Base-by-base conservation (phyloP, 2,888 invertebrate species). In the Torymus texanus region DNA sequence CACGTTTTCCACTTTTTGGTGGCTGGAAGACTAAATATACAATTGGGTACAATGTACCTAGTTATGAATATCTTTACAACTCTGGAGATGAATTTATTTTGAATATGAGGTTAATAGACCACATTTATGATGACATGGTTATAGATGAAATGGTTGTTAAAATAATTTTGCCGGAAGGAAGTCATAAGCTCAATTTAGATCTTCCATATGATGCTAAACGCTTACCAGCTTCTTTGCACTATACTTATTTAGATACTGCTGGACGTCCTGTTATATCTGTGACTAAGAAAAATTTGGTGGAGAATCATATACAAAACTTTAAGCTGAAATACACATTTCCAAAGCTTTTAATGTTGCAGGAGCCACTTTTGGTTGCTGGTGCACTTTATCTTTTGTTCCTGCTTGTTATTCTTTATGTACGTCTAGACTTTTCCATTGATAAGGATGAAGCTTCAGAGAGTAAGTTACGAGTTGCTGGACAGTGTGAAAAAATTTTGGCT, bases 1-100 rank as follows among this genome's bases (percentile, higher is more conserved):
- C 99, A 0, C 93, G 99, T 85, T 99, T 98, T 90, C 99, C 99
- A 2, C 92, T 99, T 4, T 99, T 99, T 90, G 99, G 99, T 75
- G 99, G 99, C 14, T 99, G 99, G 99, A 97, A 96, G 90, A 98
- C 98, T 11, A 97, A 97, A 85, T 99, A 99, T 91, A 95, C 95
- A 61, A 92, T 99, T 66, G 99, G 99, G 2, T 98, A 98, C 92
- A 98, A 98, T 91, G 95, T 99, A 0, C 99, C 99, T 2, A 97
- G 98, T 84, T 98, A 98, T 88, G 98, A 98, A 88, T 98, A 98
- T 91, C 92, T 99, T 50, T 98, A 93, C 89, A 95, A 95, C 84
- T 92, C 93, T 81, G 95, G 95, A 81, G 94, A 94, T 88, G 93
- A 95, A 50, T 98, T 95, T 90, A 92, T 95, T 61, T 91, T 99